These are phyloP conservation scores for Lacerta bilineata DNA, from an alignment of 2,797 vertebrate species.

Conservation along the genomic window DNA sequence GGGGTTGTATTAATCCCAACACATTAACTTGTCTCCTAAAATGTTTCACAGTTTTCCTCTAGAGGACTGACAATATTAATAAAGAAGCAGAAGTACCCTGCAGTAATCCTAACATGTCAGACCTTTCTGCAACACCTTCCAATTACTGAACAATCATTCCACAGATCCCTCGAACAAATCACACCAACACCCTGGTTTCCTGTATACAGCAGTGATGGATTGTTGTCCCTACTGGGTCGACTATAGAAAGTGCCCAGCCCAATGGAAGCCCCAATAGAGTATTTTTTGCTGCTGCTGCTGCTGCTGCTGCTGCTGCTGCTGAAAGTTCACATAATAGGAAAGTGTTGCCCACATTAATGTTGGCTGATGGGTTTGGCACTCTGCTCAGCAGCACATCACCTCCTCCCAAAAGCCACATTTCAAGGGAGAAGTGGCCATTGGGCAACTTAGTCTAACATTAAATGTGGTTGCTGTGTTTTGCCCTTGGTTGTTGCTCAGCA, in stretches of 20 bases:
- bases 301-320: background rate
- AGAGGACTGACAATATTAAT: constrained; percentile 8
- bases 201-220: background rate
- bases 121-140: constrained; percentile 46
- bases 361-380: no score
- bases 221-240: background rate
- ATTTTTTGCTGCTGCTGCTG: background rate
- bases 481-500: background rate
- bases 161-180: background rate
- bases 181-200: background rate
- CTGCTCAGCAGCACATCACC: no score
- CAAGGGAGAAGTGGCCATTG: background rate
- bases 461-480: background rate
- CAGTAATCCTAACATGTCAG: constrained; percentile 3
- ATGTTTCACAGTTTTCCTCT: constrained; percentile 4
- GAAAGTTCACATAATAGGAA: background rate
- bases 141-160: constrained; percentile 38
- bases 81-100: constrained; percentile 21
- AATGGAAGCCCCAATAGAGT: background rate
- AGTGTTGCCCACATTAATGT: background rate
- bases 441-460: background rate
- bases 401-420: background rate
- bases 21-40: constrained; percentile 12
- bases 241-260: background rate
- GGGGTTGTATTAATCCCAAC: background rate